These are phyloP conservation scores for Ctenodactylus gundi DNA, from an alignment of 2,113 vertebrate species.

Conservation along the genomic window DNA sequence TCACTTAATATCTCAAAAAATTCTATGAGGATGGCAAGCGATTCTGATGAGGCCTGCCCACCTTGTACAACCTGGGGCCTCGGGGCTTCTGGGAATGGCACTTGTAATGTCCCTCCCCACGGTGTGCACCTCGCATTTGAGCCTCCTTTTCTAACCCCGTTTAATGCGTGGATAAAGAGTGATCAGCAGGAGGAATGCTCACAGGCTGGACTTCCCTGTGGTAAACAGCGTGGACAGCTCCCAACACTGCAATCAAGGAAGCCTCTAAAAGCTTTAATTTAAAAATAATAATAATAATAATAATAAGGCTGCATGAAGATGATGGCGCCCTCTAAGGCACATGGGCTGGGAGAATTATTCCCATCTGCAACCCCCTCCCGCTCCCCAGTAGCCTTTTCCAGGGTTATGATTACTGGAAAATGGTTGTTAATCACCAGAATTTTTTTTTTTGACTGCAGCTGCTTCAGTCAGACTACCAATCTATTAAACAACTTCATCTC, in stretches of 20 bases:
- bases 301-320: constrained; percentile 77
- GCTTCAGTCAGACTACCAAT: constrained; percentile 78
- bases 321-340: constrained; percentile 72
- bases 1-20: constrained; percentile 43
- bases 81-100: constrained; percentile 26
- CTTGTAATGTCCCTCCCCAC: constrained; percentile 31
- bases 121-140: constrained; percentile 54
- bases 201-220: constrained; percentile 68
- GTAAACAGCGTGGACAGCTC: constrained; percentile 74
- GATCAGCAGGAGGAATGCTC: constrained; percentile 59
- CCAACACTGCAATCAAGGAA: constrained; percentile 70
- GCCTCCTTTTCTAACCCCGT: constrained; percentile 52
- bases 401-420: constrained; percentile 84
- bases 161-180: constrained; percentile 62
- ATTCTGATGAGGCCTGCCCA: background rate
- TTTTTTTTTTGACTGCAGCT: constrained; percentile 82
- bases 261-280: constrained; percentile 76
- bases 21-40: background rate
- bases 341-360: constrained; percentile 77
- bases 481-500: constrained; percentile 78
- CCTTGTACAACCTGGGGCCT: constrained; percentile 8
- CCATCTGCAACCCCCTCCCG: constrained; percentile 79
- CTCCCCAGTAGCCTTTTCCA: constrained; percentile 79
- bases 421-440: constrained; percentile 81
- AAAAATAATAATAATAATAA: constrained; percentile 79